Evolutionary conservation across 1,140 invertebrate genomes (phyloP).

Genomic region (Thalassaphorura encarpata): DNA sequence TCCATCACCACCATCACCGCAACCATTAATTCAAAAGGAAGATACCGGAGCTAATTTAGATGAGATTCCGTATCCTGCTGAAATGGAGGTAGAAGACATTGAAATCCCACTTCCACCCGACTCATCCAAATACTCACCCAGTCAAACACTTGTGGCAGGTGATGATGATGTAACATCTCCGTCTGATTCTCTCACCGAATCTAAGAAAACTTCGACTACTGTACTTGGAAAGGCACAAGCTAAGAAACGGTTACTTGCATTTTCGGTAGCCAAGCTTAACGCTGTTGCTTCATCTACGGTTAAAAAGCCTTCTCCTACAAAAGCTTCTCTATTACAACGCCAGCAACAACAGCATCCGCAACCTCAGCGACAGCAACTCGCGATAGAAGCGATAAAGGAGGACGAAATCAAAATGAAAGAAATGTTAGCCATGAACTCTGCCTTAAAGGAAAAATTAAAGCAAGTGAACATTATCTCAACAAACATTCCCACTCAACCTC

Average conservation of each 20-base stretch:
- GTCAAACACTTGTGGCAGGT: constrained; percentile 18
- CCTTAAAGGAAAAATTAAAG: constrained; percentile 27
- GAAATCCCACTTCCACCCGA: constrained; percentile 30
- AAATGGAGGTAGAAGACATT: constrained; percentile 8
- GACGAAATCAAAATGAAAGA: constrained; percentile 31
- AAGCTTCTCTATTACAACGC: constrained; percentile 21
- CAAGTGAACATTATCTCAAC: constrained; percentile 19
- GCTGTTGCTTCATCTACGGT: constrained; percentile 6
- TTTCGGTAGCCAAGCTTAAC: constrained; percentile 36
- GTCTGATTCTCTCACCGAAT: no score
- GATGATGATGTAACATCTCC: constrained; percentile 12
- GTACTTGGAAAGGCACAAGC: constrained; percentile 36
- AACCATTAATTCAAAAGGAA: not conserved
- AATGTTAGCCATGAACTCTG: constrained; percentile 26
- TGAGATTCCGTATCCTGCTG: constrained; percentile 23
- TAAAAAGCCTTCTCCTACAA: constrained; percentile 17
- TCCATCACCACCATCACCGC: not conserved
- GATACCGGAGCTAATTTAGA: no score
- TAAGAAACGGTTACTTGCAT: constrained; percentile 37
- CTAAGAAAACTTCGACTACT: constrained; percentile 31
- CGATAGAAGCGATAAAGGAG: constrained; percentile 29
- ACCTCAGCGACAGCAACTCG: constrained; percentile 13
- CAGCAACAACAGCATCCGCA: constrained; percentile 3
- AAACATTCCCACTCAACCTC: constrained; percentile 10
- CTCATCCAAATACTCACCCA: constrained; percentile 30